These are phyloP conservation scores for Panthera leo DNA, from an alignment of 2,113 vertebrate genomes.

Conservation along the genomic window DNA sequence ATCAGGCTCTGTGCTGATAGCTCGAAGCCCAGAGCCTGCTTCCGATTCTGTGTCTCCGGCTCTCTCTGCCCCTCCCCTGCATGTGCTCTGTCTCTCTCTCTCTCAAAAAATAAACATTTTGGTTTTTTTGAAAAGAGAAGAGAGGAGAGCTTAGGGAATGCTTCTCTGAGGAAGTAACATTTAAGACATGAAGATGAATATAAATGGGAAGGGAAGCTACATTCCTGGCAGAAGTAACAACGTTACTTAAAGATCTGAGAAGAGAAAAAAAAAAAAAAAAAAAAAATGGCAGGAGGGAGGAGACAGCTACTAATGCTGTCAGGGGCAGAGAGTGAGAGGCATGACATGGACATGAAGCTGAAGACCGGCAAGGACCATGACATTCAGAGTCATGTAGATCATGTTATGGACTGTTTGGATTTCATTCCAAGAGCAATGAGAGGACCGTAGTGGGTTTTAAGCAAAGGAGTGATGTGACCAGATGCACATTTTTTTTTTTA, in stretches of 20 bases:
- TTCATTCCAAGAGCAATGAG: background rate
- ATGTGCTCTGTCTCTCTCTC: too few relatives aligned
- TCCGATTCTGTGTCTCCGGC: too few relatives aligned
- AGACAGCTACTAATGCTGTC: background rate
- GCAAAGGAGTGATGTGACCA: background rate
- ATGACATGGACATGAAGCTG: background rate
- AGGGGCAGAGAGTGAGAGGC: background rate
- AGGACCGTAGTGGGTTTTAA: background rate
- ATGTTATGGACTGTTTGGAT: background rate
- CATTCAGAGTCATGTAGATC: background rate
- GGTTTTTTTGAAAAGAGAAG: too few relatives aligned
- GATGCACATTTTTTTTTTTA: background rate
- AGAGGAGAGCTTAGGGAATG: background rate
- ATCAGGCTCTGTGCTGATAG: too few relatives aligned
- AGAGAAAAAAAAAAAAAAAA: background rate
- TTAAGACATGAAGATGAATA: background rate
- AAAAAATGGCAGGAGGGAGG: background rate
- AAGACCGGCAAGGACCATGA: background rate
- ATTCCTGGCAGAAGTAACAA: background rate
- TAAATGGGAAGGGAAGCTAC: background rate
- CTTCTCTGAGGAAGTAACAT: slow-evolving; percentile 21
- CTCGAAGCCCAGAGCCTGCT: too few relatives aligned
- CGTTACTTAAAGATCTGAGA: background rate
- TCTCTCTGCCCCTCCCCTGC: too few relatives aligned
- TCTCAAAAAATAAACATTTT: too few relatives aligned